These are phyloP conservation scores for Cynaeus angustus DNA, from an alignment of 2,888 invertebrate genomes.

Conservation along the genomic window DNA sequence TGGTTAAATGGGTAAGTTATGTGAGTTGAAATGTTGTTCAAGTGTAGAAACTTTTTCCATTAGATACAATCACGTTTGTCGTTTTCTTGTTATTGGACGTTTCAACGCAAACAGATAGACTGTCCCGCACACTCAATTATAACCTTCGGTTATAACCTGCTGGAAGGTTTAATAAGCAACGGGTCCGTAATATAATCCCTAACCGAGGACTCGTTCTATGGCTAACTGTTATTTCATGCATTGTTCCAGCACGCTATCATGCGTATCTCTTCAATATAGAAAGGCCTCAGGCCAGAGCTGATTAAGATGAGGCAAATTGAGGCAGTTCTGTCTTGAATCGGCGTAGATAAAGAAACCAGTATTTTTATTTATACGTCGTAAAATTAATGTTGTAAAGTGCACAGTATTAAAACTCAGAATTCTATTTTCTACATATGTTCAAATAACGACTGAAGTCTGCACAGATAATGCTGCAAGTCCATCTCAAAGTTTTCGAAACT, in stretches of 20 bases:
- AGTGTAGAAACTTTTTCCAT: constrained; percentile 28
- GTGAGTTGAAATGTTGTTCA: constrained; percentile 18
- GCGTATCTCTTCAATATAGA: constrained; percentile 58
- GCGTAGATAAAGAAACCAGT: constrained; percentile 44
- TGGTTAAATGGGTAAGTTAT: constrained; percentile 18
- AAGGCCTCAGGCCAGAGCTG: constrained; percentile 53
- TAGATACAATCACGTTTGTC: constrained; percentile 31
- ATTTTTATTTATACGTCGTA: neutral
- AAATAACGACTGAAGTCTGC: neutral
- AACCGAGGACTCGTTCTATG: constrained; percentile 58
- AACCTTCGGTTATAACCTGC: constrained; percentile 50
- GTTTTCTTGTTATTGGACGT: constrained; percentile 34
- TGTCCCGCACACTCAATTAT: constrained; percentile 49
- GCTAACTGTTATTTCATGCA: constrained; percentile 66
- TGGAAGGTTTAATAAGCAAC: constrained; percentile 61
- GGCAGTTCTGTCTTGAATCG: constrained; percentile 57
- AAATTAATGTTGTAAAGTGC: neutral
- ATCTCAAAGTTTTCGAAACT: constrained; percentile 12
- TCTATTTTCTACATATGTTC: constrained; percentile 3
- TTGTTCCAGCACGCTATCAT: constrained; percentile 60
- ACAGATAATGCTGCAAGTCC: constrained; percentile 19
- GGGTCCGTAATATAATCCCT: constrained; percentile 47
- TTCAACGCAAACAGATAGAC: constrained; percentile 45
- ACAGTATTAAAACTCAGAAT: too few relatives aligned
- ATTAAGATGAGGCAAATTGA: constrained; percentile 59